Evolutionary conservation across 1,140 invertebrate genomes (phyloP), one percentile per base, ranked within the genome.

Genomic region (Drosophila pseudoananassae): DNA sequence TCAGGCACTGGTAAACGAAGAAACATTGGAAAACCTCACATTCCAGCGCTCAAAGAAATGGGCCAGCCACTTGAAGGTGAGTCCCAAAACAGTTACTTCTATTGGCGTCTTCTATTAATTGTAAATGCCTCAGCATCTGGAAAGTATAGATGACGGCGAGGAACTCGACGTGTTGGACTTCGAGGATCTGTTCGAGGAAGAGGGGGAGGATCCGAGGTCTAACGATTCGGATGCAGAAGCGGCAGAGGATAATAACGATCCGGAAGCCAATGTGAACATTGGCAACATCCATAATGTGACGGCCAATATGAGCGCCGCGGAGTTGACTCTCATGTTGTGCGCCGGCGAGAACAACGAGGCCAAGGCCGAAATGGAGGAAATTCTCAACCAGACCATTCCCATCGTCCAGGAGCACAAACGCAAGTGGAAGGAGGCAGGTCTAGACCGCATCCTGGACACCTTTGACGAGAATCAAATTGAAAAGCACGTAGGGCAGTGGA

Each of bases 381-480:
- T 91, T 4, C 40, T 91, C 0, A 74, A 91, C 31, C 68, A 88
- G 52, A 91, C 90, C 0, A n/a, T 81, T 15, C 90, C 90, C 8
- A 61, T 91, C 4, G 61, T 91, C 0, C 56, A 87, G 59, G 85
- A 78, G 29, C 90, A 91, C 50, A 69, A 71, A 31, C 85, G 90
- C 31, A 90, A 88, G 29, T 81, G 78, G 79, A 76, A 77, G 17
- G 78, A 70, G 31, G 71, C 90, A 4, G 90, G 90, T 0, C 27
- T 91, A 5, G 81, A 91, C 27, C 69, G 72, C 7, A 76, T 91
- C 23, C 51, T 91, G 0, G 73, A 84, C 36, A 91, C 90, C 8
- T 91, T 91, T 31, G 90, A 91, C 61, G 58, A 56, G 4, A 51
- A 82, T 25, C 78, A 91, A 50, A 91, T 91, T 6, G 82, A 91